These are phyloP conservation scores for Hipposideros armiger DNA, from an alignment of 2,113 vertebrate genomes.

Conservation along the genomic window DNA sequence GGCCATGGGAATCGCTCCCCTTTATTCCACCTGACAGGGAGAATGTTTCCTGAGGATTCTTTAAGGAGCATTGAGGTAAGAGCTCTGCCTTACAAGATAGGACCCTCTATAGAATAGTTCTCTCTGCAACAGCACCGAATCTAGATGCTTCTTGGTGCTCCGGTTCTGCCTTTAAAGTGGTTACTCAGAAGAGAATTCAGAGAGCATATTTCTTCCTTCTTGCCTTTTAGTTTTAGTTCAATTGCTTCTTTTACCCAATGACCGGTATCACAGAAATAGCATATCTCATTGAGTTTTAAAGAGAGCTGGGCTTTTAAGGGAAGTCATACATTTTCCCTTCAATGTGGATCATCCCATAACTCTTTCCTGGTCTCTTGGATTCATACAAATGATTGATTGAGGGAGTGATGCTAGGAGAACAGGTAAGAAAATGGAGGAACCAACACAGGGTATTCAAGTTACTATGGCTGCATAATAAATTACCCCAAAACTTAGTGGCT, in stretches of 20 bases:
- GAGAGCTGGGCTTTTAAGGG: neutral
- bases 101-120: neutral
- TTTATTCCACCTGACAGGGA: neutral
- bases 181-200: slow-evolving; percentile 3
- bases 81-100: neutral
- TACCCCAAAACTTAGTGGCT: neutral
- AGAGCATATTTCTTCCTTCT: neutral
- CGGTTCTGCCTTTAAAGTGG: neutral
- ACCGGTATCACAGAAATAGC: neutral
- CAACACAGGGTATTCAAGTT: neutral
- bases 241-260: neutral
- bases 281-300: slow-evolving; percentile 25
- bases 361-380: neutral
- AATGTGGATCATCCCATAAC: neutral
- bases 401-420: neutral
- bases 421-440: neutral
- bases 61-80: neutral
- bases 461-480: neutral
- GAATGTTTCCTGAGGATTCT: neutral
- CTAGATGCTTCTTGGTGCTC: neutral
- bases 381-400: neutral
- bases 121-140: neutral
- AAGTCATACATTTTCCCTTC: neutral
- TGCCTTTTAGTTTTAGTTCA: slow-evolving; percentile 6
- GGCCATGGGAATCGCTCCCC: neutral